Percentiles rank a stretch among this genome's conserved stretches.
Conservation (phyloP, 2,888 invertebrate species). For the Metacarcinus magister region DNA sequence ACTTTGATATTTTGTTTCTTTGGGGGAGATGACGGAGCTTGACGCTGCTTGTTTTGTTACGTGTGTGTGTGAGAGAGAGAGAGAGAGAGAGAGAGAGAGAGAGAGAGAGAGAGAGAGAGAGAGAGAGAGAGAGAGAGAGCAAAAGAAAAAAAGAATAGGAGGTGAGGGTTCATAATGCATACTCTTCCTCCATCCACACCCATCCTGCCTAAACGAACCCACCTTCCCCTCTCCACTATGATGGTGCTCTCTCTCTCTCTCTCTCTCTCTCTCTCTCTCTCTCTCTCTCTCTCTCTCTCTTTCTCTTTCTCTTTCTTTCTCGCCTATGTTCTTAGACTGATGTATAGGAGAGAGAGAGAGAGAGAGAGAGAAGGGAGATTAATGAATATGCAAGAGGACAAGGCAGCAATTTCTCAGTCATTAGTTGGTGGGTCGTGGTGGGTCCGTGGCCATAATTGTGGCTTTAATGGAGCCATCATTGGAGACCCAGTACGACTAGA, state of each 20-base stretch:
- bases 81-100: slow-evolving; percentile 46
- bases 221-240: not conserved
- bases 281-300: slow-evolving; percentile 65
- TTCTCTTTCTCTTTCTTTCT: slow-evolving; percentile 7
- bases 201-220: slow-evolving; percentile 41
- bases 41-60: not conserved
- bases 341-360: not conserved
- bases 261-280: slow-evolving; percentile 63
- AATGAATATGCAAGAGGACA: slow-evolving; percentile 47
- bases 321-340: not conserved
- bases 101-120: slow-evolving; percentile 55
- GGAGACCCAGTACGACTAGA: not conserved
- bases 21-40: not conserved
- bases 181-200: slow-evolving; percentile 37
- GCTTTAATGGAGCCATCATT: slow-evolving; percentile 29
- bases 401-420: slow-evolving; percentile 40
- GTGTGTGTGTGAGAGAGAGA: not conserved
- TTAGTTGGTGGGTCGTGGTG: slow-evolving; percentile 35
- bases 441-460: slow-evolving; percentile 28
- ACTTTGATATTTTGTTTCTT: not conserved
- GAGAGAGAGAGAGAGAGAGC: slow-evolving; percentile 28
- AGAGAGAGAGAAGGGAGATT: not conserved
- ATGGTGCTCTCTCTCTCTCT: not conserved
- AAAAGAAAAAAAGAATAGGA: not conserved
- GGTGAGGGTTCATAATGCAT: not conserved